phyloP scores from a whole-genome alignment of 2,888 invertebrate species.

The Caenorhabditis panamensis region DNA sequence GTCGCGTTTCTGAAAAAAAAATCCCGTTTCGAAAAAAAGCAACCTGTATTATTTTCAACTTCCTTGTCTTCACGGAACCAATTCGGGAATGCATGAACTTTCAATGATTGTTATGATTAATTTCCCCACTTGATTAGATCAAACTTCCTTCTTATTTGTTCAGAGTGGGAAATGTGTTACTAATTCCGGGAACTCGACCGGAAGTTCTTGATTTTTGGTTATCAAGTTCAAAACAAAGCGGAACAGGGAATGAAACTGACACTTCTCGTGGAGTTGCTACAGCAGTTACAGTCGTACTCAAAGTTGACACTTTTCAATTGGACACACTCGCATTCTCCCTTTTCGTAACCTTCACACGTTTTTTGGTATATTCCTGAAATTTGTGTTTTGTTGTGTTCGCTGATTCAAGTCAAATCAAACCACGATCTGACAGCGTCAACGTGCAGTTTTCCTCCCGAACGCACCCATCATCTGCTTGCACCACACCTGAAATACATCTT shows the following conservation, averaged over 20 bases:
- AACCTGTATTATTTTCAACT: no score
- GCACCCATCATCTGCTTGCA: slow-evolving; percentile 24
- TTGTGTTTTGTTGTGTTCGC: background rate
- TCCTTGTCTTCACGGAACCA: no score
- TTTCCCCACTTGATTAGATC: no score
- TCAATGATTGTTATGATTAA: background rate
- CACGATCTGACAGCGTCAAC: slow-evolving; percentile 31
- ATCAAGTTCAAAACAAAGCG: no score
- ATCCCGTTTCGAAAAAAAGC: no score
- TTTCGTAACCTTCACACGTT: slow-evolving; percentile 27
- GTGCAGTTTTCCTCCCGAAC: slow-evolving; percentile 43
- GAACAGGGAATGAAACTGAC: no score
- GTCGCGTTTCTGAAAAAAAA: slow-evolving; percentile 25
- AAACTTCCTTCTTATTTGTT: no score
- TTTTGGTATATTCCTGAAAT: slow-evolving; percentile 27
- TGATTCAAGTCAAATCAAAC: background rate
- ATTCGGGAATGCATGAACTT: background rate
- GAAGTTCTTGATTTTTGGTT: no score
- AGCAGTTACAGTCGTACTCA: slow-evolving; percentile 34
- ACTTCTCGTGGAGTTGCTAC: slow-evolving; percentile 10
- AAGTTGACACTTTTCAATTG: slow-evolving; percentile 39
- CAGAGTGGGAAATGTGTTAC: no score
- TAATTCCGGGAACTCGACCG: no score
- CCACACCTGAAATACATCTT: slow-evolving; percentile 28
- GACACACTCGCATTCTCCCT: slow-evolving; percentile 26